These are phyloP conservation scores for Conomelus anceps DNA, from an alignment of 2,888 invertebrate genomes.

Conservation along the genomic window DNA sequence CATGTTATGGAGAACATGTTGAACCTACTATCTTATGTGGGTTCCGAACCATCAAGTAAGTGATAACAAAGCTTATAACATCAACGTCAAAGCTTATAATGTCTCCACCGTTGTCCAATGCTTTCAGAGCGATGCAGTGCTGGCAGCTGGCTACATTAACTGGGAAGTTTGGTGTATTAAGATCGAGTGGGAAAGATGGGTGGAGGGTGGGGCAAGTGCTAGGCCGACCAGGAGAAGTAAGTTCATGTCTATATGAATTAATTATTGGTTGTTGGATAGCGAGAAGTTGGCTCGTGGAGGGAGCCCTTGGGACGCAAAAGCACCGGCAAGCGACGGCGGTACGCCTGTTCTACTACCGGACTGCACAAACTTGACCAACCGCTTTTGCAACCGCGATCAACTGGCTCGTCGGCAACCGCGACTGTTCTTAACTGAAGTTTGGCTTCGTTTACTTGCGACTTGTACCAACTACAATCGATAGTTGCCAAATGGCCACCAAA, in stretches of 20 bases:
- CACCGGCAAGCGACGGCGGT: background rate
- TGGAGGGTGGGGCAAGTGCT: background rate
- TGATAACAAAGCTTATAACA: too few relatives aligned
- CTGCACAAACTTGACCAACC: background rate
- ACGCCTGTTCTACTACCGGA: too few relatives aligned
- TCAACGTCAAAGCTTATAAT: too few relatives aligned
- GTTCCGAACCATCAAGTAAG: too few relatives aligned
- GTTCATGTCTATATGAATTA: background rate
- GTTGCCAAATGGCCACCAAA: background rate
- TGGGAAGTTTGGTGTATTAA: background rate
- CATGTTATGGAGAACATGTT: too few relatives aligned
- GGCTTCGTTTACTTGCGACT: background rate
- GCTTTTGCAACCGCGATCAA: background rate
- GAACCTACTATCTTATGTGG: too few relatives aligned
- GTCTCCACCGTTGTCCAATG: too few relatives aligned
- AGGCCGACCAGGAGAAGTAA: background rate
- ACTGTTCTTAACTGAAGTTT: background rate
- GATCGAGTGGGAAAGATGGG: background rate
- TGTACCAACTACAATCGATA: background rate
- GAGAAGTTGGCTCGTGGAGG: background rate
- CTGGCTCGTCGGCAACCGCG: background rate
- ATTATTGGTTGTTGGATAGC: background rate
- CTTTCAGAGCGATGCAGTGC: background rate
- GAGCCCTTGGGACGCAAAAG: background rate
- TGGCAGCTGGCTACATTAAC: background rate